These are phyloP conservation scores for Helicoverpa armigera DNA, from an alignment of 1,140 invertebrate genomes.

Conservation along the genomic window DNA sequence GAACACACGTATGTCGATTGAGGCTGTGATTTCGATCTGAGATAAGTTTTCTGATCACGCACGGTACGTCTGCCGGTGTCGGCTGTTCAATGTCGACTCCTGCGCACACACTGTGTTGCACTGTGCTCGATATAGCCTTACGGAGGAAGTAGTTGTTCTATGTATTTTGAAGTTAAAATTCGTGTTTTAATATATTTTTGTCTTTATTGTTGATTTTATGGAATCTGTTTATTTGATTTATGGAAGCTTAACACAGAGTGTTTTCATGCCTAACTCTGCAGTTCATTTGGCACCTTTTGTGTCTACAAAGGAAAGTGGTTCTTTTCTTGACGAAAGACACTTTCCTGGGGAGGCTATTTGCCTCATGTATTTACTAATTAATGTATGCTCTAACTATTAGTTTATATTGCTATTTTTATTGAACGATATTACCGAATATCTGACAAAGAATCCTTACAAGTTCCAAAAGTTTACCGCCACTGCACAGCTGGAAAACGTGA, in stretches of 20 bases:
- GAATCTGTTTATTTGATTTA: background rate
- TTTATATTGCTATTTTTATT: no score
- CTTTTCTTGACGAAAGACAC: no score
- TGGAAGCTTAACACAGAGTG: no score
- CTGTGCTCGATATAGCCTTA: slow-evolving; percentile 49
- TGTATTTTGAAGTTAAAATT: background rate
- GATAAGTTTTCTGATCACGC: slow-evolving; percentile 70
- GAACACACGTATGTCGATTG: slow-evolving; percentile 56
- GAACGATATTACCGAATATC: no score
- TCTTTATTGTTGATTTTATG: background rate
- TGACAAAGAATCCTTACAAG: slow-evolving; percentile 14
- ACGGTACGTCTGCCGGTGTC: slow-evolving; percentile 56
- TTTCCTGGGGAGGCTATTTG: no score
- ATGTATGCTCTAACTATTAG: no score
- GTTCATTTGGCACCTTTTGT: no score
- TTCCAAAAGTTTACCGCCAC: slow-evolving; percentile 8
- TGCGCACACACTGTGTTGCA: slow-evolving; percentile 49
- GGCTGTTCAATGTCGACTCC: slow-evolving; percentile 28
- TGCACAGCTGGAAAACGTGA: slow-evolving; percentile 46
- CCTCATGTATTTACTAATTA: no score
- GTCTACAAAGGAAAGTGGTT: no score
- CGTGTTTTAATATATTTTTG: background rate
- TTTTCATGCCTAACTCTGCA: no score
- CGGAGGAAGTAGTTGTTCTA: background rate
- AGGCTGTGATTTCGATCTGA: slow-evolving; percentile 66